Evolutionary conservation across 2,888 invertebrate species (phyloP).

Genomic region (Apantesis nais): DNA sequence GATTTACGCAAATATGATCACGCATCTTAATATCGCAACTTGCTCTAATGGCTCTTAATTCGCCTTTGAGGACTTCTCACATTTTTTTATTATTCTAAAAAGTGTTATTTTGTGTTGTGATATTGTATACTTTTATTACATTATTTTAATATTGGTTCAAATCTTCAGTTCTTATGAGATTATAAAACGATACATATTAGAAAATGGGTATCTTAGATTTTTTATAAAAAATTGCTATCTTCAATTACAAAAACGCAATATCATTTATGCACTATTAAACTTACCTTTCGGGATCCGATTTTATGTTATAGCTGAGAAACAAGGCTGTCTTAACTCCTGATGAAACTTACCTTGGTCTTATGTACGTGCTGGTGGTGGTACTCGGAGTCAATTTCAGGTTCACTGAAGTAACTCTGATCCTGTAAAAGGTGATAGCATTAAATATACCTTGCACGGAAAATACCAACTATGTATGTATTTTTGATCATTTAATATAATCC

Average conservation of each 20-base stretch:
- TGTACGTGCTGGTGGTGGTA: conserved; percentile 97
- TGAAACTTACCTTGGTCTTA: conserved; percentile 92
- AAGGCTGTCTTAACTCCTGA: not conserved
- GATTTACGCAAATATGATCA: too few relatives aligned
- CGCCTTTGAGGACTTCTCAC: too few relatives aligned
- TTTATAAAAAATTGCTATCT: not conserved
- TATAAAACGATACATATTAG: too few relatives aligned
- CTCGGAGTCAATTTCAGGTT: conserved; percentile 97
- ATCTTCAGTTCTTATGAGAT: not conserved
- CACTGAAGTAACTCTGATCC: conserved; percentile 96
- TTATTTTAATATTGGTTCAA: too few relatives aligned
- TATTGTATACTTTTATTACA: too few relatives aligned
- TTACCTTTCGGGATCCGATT: conserved; percentile 9
- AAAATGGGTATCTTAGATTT: not conserved
- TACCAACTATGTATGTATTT: too few relatives aligned
- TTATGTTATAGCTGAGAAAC: not conserved
- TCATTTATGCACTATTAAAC: not conserved
- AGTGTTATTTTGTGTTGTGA: too few relatives aligned
- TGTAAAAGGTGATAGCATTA: conserved; percentile 59
- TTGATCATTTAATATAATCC: too few relatives aligned
- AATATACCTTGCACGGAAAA: not conserved
- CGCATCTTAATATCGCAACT: too few relatives aligned
- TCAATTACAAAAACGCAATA: not conserved
- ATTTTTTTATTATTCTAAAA: too few relatives aligned
- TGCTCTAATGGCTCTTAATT: too few relatives aligned